Conservation (phyloP, 2,113 vertebrate genomes). For the Petroica traversi region DNA sequence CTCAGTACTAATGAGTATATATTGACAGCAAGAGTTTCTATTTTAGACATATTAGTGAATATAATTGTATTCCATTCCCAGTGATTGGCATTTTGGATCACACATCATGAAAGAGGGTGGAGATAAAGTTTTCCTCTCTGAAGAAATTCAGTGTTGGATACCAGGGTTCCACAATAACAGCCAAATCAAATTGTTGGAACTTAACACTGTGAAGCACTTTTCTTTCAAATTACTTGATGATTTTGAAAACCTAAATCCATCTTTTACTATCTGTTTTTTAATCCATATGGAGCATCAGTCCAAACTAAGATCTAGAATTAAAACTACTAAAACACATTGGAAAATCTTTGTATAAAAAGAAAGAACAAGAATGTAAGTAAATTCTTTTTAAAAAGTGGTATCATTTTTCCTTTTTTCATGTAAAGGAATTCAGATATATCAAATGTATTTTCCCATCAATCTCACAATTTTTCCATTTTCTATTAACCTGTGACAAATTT, state of each 20-base stretch:
- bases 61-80: conserved; percentile 66
- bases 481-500: neutral
- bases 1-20: conserved; percentile 68
- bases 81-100: conserved; percentile 72
- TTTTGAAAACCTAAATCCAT: conserved; percentile 44
- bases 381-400: neutral
- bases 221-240: conserved; percentile 31
- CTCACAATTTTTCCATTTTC: neutral
- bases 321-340: neutral
- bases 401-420: neutral
- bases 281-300: conserved; percentile 47
- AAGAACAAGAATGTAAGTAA: neutral
- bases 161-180: conserved; percentile 38
- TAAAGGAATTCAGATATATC: neutral
- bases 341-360: neutral
- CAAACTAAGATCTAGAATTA: conserved; percentile 32
- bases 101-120: conserved; percentile 58
- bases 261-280: conserved; percentile 35
- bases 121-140: conserved; percentile 55
- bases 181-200: conserved; percentile 36
- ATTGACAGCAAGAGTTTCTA: conserved; percentile 70
- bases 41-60: conserved; percentile 74
- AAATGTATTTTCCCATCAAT: neutral
- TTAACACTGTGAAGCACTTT: conserved; percentile 53
- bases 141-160: conserved; percentile 57